phyloP scores from a whole-genome alignment of 1,140 invertebrate genomes.

The Eriocheir sinensis region DNA sequence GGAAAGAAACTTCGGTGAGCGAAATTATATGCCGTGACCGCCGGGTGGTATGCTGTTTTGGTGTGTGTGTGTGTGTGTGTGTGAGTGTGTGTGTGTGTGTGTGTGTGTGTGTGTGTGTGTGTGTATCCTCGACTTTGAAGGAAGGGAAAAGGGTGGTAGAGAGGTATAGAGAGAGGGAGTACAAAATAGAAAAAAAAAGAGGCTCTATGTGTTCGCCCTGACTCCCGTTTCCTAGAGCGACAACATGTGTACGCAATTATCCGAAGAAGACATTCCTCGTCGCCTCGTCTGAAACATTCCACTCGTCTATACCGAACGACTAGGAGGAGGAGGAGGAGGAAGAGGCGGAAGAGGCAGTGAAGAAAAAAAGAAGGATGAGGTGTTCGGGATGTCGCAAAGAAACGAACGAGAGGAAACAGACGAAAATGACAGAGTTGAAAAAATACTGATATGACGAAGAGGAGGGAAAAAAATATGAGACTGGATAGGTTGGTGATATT shows the following conservation, averaged over 20 bases:
- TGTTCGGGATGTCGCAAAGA: background rate
- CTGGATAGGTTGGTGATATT: background rate
- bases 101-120: slow-evolving; percentile 41
- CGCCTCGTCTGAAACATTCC: slow-evolving; percentile 49
- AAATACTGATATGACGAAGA: background rate
- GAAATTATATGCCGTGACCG: slow-evolving; percentile 44
- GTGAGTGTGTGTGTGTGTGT: slow-evolving; percentile 43
- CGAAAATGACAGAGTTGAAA: background rate
- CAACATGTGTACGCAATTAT: slow-evolving; percentile 57
- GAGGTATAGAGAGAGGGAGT: background rate
- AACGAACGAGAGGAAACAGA: background rate
- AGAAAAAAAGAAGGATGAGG: background rate
- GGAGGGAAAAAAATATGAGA: background rate
- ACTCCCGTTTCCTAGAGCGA: background rate
- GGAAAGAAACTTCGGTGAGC: slow-evolving; percentile 39
- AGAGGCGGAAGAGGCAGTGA: no score
- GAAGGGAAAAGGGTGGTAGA: background rate
- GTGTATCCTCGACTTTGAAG: background rate
- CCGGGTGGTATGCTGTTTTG: background rate
- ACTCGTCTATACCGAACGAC: slow-evolving; percentile 6
- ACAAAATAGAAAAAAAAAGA: background rate
- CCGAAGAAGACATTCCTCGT: slow-evolving; percentile 42
- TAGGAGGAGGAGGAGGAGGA: background rate
- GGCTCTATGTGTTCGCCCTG: background rate
- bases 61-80: slow-evolving; percentile 46